These are phyloP conservation scores for Caenorhabditis sinica DNA, from an alignment of 2,888 invertebrate species.

Conservation along the genomic window DNA sequence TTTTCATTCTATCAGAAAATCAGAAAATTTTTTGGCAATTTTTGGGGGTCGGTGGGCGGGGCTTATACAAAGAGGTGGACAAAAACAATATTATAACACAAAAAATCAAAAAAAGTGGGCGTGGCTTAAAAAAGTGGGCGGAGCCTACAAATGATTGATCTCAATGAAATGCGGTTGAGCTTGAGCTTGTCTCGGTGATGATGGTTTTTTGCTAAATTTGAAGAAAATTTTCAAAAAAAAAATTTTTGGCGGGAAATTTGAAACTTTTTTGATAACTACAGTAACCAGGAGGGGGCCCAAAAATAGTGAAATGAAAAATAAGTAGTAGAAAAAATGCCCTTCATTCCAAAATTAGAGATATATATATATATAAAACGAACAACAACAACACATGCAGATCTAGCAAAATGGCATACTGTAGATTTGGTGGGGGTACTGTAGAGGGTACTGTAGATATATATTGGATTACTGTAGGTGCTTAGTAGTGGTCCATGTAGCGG, in stretches of 20 bases:
- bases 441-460: background rate
- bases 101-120: no score
- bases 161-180: slow-evolving; percentile 50
- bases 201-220: slow-evolving; percentile 7
- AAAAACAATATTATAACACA: no score
- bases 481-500: slow-evolving; percentile 68
- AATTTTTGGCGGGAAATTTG: background rate
- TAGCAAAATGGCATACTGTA: background rate
- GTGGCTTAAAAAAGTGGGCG: background rate
- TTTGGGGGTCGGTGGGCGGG: background rate
- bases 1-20: no score
- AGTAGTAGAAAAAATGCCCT: background rate
- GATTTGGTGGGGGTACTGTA: background rate
- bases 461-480: slow-evolving; percentile 6
- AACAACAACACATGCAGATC: slow-evolving; percentile 1
- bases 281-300: slow-evolving; percentile 2
- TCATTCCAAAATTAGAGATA: background rate
- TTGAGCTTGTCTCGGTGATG: slow-evolving; percentile 30
- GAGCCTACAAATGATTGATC: slow-evolving; percentile 46
- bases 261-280: background rate
- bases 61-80: background rate
- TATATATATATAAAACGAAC: background rate
- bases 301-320: background rate
- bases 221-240: slow-evolving; percentile 14
- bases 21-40: no score